Conservation (phyloP, 92 coral and sea anemone species). For the Montipora capitata region DNA sequence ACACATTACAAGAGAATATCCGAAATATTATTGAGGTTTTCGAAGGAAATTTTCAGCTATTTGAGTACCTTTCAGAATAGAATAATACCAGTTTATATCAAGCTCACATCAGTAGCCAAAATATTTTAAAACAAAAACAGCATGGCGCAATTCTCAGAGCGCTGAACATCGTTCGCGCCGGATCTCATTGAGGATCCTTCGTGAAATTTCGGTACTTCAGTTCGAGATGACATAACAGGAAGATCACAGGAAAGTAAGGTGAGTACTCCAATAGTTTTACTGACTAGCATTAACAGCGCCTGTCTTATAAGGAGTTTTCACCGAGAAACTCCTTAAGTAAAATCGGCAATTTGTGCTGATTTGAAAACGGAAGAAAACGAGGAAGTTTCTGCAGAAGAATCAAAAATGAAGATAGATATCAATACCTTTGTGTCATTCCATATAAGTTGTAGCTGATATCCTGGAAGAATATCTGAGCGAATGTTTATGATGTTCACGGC, state of each 20-base stretch:
- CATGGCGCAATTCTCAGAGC: not conserved
- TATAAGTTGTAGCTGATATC: slow-evolving; percentile 63
- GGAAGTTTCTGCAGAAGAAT: no score
- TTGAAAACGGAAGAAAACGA: no score
- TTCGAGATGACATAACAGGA: not conserved
- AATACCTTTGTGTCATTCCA: slow-evolving; percentile 86
- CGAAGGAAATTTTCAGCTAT: not conserved
- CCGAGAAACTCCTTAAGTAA: no score
- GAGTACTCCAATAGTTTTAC: slow-evolving; percentile 14
- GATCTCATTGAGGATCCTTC: not conserved
- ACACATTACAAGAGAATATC: no score
- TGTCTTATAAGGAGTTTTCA: no score
- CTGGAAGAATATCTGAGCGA: slow-evolving; percentile 73
- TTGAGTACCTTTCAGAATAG: not conserved
- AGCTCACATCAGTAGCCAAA: not conserved
- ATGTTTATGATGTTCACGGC: slow-evolving; percentile 81
- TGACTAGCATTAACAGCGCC: not conserved
- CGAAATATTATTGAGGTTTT: no score
- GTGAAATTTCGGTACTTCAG: no score
- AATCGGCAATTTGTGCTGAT: no score
- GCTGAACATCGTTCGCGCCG: not conserved
- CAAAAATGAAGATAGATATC: not conserved
- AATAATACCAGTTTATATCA: slow-evolving; percentile 10
- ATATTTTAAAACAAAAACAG: not conserved
- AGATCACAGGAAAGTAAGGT: slow-evolving; percentile 18